Conservation (phyloP, 2,113 vertebrate genomes). For the Platysteira castanea region DNA sequence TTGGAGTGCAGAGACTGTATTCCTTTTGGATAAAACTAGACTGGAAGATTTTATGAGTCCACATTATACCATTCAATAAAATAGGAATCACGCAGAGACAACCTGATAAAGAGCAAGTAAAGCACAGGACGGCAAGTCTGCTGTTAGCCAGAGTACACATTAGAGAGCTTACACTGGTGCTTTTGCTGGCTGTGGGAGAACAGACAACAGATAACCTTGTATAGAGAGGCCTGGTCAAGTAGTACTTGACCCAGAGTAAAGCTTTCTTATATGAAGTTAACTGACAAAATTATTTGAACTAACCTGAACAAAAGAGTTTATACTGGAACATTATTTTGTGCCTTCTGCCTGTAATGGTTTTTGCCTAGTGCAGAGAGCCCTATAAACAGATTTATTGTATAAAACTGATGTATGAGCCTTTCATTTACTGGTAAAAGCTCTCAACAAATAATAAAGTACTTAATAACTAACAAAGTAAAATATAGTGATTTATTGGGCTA, state of each 20-base stretch:
- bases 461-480: background rate
- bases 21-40: background rate
- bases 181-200: background rate
- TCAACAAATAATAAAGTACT: background rate
- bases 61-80: background rate
- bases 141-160: background rate
- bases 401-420: background rate
- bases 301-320: background rate
- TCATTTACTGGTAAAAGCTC: background rate
- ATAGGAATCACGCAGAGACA: background rate
- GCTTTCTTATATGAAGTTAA: background rate
- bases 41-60: background rate
- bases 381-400: background rate
- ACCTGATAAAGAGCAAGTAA: background rate
- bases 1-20: background rate
- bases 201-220: background rate
- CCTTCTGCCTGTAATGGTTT: background rate
- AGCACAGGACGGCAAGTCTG: background rate
- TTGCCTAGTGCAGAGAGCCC: background rate
- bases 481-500: background rate
- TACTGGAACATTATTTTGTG: background rate
- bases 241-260: background rate
- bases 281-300: background rate
- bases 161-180: background rate
- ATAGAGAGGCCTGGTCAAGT: background rate